A percentile compares a stretch with the other conserved stretches of the same genome.
Evolutionary conservation across 2,888 invertebrate species (phyloP).

Genomic region (Elmis aenea): DNA sequence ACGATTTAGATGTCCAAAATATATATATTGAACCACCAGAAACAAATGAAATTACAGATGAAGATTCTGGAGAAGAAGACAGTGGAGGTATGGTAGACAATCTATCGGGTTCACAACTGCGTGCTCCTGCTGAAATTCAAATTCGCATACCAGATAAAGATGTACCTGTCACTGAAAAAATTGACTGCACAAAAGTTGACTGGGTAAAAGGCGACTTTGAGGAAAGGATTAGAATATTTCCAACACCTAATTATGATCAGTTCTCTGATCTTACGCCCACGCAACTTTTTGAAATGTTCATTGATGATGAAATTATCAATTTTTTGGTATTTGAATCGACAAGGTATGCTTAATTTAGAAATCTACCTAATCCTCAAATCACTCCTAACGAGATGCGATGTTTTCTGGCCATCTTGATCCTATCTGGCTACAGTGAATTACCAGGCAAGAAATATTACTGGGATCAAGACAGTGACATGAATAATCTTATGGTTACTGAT

Average conservation of each 20-base stretch:
- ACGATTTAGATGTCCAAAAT: too few species aligned
- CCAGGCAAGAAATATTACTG: not conserved
- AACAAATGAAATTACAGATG: too few species aligned
- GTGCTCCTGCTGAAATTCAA: too few species aligned
- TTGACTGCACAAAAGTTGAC: too few species aligned
- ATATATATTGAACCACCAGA: too few species aligned
- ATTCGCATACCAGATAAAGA: too few species aligned
- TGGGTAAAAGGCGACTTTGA: not conserved
- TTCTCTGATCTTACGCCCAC: not conserved
- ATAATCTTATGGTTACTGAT: slow-evolving; percentile 6
- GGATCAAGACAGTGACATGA: slow-evolving; percentile 2
- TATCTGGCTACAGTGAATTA: not conserved
- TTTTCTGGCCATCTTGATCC: not conserved
- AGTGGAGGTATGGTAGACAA: too few species aligned
- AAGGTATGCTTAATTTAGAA: not conserved
- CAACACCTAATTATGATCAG: not conserved
- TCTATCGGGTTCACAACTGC: too few species aligned
- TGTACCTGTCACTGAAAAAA: too few species aligned
- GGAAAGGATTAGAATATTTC: not conserved
- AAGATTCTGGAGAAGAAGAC: too few species aligned
- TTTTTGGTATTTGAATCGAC: not conserved
- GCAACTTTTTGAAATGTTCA: not conserved
- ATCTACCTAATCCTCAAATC: not conserved
- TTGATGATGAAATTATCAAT: not conserved
- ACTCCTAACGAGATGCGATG: not conserved